phyloP scores from a whole-genome alignment of 2,113 vertebrate species.

The Illadopsis cleaveri region DNA sequence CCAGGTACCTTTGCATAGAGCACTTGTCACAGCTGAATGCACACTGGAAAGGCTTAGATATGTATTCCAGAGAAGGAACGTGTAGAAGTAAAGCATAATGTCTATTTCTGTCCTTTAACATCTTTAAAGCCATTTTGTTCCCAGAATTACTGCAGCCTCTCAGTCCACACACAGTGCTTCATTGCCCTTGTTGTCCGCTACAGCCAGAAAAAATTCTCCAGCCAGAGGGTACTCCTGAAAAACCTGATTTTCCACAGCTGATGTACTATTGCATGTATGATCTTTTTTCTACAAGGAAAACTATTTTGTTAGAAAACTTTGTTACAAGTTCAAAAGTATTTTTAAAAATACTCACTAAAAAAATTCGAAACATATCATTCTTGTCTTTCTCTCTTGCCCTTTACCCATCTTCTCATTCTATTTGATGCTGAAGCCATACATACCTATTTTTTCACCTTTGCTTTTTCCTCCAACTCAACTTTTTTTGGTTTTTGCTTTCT shows the following conservation, averaged over 20 bases:
- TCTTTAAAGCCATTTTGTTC: slow-evolving; percentile 19
- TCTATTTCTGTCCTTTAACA: not conserved
- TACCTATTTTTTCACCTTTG: not conserved
- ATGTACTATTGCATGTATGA: not conserved
- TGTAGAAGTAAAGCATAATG: not conserved
- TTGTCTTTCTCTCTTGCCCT: not conserved
- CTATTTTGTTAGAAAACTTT: not conserved
- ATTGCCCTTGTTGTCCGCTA: not conserved
- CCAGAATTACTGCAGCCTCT: not conserved
- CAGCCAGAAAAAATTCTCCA: not conserved
- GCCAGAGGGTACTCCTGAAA: not conserved
- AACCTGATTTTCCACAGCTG: not conserved
- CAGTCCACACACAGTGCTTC: not conserved
- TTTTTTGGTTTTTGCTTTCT: not conserved
- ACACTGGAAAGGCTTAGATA: not conserved
- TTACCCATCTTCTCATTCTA: not conserved
- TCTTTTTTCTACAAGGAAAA: not conserved
- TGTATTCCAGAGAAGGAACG: not conserved
- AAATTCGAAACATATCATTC: not conserved
- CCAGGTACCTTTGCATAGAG: not conserved
- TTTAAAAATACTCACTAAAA: not conserved
- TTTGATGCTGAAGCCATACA: not conserved
- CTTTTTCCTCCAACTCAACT: not conserved
- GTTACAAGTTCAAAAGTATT: not conserved
- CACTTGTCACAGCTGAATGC: slow-evolving; percentile 1